Percentiles rank a stretch among this genome's conserved stretches.
Conservation (phyloP, 2,797 vertebrate species). For the Mustela erminea region DNA sequence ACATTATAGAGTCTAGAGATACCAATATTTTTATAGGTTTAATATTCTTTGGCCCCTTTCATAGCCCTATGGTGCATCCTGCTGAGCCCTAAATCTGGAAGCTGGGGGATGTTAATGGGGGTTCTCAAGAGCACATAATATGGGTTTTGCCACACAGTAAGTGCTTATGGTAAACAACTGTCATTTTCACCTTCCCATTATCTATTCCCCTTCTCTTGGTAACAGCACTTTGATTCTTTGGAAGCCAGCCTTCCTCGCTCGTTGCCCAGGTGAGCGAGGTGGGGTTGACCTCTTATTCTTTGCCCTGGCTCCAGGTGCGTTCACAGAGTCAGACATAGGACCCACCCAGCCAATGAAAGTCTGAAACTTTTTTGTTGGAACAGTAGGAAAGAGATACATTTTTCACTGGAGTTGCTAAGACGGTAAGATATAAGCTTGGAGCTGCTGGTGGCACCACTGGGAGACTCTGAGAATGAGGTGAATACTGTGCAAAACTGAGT, state of each 20-base stretch:
- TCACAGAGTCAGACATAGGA: neutral
- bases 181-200: neutral
- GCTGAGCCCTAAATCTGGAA: neutral
- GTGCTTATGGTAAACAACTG: neutral
- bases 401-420: neutral
- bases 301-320: neutral
- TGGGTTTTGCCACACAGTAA: accelerated
- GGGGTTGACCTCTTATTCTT: neutral
- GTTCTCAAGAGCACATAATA: neutral
- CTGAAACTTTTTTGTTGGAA: neutral
- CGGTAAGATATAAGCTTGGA: neutral
- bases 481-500: neutral
- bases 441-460: neutral
- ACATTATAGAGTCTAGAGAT: neutral
- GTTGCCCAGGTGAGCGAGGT: neutral
- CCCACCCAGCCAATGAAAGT: neutral
- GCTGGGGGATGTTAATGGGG: neutral
- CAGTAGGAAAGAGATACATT: neutral
- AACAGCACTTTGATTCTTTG: neutral
- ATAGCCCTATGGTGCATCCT: neutral
- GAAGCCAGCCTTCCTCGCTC: neutral
- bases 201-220: neutral
- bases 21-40: neutral
- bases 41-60: neutral
- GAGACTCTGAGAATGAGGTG: neutral